phyloP scores from a whole-genome alignment of 2,113 vertebrate species.

The Chaenocephalus aceratus region DNA sequence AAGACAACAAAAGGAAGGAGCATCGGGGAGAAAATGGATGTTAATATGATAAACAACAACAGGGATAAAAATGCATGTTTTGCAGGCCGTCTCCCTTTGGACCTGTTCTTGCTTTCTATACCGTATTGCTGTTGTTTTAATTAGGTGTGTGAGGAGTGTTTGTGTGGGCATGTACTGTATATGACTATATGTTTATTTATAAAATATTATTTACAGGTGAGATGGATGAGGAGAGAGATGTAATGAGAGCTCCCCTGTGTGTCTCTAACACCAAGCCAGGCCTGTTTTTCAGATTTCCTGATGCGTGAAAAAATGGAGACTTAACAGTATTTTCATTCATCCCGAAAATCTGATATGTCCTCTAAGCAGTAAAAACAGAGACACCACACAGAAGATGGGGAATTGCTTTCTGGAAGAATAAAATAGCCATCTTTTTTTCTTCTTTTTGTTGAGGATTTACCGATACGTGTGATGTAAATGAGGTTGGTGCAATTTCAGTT shows the following conservation, averaged over 20 bases:
- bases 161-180: slow-evolving; percentile 20
- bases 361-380: slow-evolving; percentile 51
- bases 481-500: slow-evolving; percentile 74
- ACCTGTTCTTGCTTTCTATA: slow-evolving; percentile 35
- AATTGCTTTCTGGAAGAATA: slow-evolving; percentile 61
- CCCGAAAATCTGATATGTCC: slow-evolving; percentile 48
- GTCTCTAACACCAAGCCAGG: slow-evolving; percentile 26
- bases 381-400: slow-evolving; percentile 39
- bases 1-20: slow-evolving; percentile 46
- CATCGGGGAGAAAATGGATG: slow-evolving; percentile 50
- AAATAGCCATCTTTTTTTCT: slow-evolving; percentile 35
- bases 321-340: slow-evolving; percentile 46
- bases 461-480: slow-evolving; percentile 75
- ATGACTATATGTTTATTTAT: slow-evolving; percentile 38
- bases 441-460: slow-evolving; percentile 64
- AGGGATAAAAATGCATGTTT: slow-evolving; percentile 74
- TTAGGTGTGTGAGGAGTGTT: slow-evolving; percentile 66
- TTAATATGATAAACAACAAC: slow-evolving; percentile 70
- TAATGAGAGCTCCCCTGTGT: slow-evolving; percentile 60
- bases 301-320: slow-evolving; percentile 12
- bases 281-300: slow-evolving; percentile 40
- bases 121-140: slow-evolving; percentile 82
- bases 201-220: slow-evolving; percentile 49
- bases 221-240: slow-evolving; percentile 63
- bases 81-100: slow-evolving; percentile 74